A percentile compares a stretch with the other conserved stretches of the same genome.
Conservation (phyloP, 2,113 vertebrate genomes). For the Lucifuga dentata region DNA sequence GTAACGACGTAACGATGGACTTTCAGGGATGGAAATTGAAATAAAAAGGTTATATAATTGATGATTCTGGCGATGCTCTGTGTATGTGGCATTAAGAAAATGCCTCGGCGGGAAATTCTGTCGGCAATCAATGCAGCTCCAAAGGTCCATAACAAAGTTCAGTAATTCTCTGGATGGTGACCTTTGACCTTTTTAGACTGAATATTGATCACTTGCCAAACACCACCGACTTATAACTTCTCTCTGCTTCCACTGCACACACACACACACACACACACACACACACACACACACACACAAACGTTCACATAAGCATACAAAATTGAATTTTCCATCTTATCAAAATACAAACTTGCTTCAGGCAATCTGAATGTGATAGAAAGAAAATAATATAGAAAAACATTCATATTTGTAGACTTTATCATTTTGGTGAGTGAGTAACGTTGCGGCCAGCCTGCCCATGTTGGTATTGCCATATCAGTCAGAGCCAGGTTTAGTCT, state of each 20-base stretch:
- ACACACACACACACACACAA: constrained; percentile 2
- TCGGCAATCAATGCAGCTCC: constrained; percentile 39
- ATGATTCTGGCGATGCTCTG: constrained; percentile 11
- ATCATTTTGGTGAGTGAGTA: constrained; percentile 33
- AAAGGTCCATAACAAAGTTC: constrained; percentile 25
- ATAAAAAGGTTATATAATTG: neutral
- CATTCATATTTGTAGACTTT: constrained; percentile 46
- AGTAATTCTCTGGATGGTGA: constrained; percentile 31
- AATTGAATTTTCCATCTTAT: constrained; percentile 58
- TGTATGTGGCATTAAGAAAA: constrained; percentile 57
- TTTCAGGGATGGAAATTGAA: neutral
- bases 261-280: neutral
- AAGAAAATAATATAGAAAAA: constrained; percentile 51
- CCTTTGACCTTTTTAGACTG: constrained; percentile 37
- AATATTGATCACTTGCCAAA: constrained; percentile 49
- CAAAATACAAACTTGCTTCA: constrained; percentile 38
- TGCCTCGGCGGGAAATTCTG: neutral
- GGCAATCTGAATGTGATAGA: constrained; percentile 37
- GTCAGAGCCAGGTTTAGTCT: constrained; percentile 41
- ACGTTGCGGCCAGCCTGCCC: constrained; percentile 7
- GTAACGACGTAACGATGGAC: no score
- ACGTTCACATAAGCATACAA: constrained; percentile 10
- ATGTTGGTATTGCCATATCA: constrained; percentile 40
- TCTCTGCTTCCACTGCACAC: constrained; percentile 16
- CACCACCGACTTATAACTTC: constrained; percentile 30